A percentile compares a stretch with the other conserved stretches of the same genome.
Evolutionary conservation across 2,113 vertebrate genomes (phyloP).

Genomic region (Petaurus breviceps): DNA sequence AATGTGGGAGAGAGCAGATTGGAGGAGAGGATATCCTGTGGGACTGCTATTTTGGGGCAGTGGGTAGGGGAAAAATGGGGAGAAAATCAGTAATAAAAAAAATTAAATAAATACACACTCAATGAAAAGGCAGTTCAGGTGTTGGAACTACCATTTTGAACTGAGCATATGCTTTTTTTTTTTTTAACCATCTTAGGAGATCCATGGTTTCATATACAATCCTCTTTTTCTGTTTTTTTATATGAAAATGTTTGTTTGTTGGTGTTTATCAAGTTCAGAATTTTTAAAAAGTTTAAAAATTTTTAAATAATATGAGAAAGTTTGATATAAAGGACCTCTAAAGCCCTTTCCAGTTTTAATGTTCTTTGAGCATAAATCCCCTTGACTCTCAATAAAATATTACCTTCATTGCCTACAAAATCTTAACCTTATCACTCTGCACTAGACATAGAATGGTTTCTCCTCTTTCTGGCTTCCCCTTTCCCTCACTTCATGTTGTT

Average conservation of each 20-base stretch:
- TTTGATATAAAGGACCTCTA: not conserved
- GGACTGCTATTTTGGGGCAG: too few relatives aligned
- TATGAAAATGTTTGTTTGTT: not conserved
- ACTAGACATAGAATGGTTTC: not conserved
- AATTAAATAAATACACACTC: not conserved
- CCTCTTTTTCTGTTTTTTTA: not conserved
- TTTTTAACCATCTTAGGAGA: not conserved
- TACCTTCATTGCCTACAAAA: not conserved
- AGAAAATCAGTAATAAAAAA: too few relatives aligned
- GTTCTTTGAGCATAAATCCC: not conserved
- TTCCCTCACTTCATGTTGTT: not conserved
- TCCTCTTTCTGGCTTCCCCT: not conserved
- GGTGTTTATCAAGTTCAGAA: not conserved
- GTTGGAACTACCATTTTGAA: not conserved
- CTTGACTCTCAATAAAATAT: not conserved
- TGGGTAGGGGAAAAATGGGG: too few relatives aligned
- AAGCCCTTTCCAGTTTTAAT: not conserved
- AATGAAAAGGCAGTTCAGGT: not conserved
- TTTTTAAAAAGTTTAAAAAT: not conserved
- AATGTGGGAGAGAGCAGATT: too few relatives aligned
- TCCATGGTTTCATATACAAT: not conserved
- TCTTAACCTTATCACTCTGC: not conserved
- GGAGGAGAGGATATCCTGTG: too few relatives aligned
- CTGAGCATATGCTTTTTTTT: not conserved
- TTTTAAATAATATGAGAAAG: not conserved